Evolutionary conservation across 2,797 vertebrate genomes (phyloP).

Genomic region (Mionectes olivaceus): DNA sequence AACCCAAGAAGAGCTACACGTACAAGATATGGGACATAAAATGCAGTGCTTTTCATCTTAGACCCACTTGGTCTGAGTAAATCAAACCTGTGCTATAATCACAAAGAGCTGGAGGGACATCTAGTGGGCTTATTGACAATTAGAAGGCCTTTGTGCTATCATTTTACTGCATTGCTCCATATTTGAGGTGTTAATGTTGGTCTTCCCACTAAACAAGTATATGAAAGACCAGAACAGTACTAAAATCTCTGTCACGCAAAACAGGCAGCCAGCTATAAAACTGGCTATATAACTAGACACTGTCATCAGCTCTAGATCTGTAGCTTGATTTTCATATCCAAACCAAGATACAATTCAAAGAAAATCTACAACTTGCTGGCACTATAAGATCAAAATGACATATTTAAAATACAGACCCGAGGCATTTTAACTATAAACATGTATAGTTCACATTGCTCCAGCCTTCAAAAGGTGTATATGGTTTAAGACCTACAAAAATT

Average conservation of each 20-base stretch:
- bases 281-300: background rate
- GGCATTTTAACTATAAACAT: constrained; percentile 2
- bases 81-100: background rate
- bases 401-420: constrained; percentile 23
- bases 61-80: background rate
- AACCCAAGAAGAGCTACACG: background rate
- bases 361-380: background rate
- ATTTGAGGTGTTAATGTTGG: background rate
- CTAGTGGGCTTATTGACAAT: constrained; percentile 51
- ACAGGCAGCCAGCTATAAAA: background rate
- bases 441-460: background rate
- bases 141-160: background rate
- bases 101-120: constrained; percentile 60
- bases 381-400: background rate
- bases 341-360: background rate
- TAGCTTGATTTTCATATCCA: background rate
- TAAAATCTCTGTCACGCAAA: background rate
- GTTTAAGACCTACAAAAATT: constrained; percentile 3
- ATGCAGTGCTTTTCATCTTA: background rate
- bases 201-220: background rate
- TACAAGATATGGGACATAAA: background rate
- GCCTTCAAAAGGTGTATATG: background rate
- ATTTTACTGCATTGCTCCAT: background rate
- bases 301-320: background rate
- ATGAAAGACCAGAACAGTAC: background rate